These are phyloP conservation scores for Capricornis sumatraensis DNA, from an alignment of 2,113 vertebrate species.

Conservation along the genomic window DNA sequence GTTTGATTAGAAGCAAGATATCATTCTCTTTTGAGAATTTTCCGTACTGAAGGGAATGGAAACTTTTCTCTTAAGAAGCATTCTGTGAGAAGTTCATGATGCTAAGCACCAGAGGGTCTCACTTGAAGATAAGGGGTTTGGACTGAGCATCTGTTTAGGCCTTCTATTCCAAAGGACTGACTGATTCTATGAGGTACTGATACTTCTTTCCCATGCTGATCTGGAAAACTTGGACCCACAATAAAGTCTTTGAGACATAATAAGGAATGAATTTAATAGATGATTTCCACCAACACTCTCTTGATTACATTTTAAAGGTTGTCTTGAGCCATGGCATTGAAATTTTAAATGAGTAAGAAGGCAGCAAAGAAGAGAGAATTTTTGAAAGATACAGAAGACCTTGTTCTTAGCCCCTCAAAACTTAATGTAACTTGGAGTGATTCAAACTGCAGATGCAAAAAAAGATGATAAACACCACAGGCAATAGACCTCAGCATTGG, in stretches of 20 bases:
- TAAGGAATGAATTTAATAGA: not conserved
- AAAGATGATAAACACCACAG: not conserved
- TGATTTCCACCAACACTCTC: not conserved
- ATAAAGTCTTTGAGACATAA: not conserved
- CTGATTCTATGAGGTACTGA: not conserved
- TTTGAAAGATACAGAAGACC: not conserved
- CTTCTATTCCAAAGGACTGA: not conserved
- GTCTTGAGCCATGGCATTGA: not conserved
- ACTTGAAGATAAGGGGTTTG: not conserved
- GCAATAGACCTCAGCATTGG: not conserved
- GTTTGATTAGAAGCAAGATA: not conserved
- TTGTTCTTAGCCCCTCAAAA: not conserved
- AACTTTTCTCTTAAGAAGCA: not conserved
- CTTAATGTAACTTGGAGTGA: not conserved
- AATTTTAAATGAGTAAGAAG: not conserved
- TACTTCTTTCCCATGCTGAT: not conserved
- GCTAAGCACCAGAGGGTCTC: not conserved
- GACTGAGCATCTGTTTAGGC: not conserved
- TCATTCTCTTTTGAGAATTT: not conserved
- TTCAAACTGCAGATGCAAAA: not conserved
- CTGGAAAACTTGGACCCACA: not conserved
- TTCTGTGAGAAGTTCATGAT: not conserved
- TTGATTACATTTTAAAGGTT: conserved; percentile 8
- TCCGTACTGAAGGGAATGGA: not conserved
- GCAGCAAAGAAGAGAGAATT: not conserved